These are phyloP conservation scores for Danio choprae DNA, from an alignment of 2,797 vertebrate species.

Conservation along the genomic window DNA sequence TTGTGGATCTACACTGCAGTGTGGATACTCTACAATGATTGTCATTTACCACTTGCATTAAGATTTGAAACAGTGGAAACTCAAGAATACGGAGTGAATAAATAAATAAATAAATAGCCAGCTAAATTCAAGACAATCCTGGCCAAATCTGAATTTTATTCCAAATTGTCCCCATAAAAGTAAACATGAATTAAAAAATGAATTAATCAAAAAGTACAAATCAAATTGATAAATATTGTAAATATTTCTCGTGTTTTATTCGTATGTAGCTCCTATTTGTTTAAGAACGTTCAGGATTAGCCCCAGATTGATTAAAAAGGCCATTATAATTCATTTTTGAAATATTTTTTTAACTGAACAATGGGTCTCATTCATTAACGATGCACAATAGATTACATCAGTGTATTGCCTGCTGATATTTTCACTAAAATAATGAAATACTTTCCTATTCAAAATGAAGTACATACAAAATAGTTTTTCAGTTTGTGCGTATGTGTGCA, in stretches of 20 bases:
- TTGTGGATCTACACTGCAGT: not conserved
- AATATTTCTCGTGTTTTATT: not conserved
- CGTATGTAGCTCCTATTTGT: not conserved
- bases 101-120: not conserved
- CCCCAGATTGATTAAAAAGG: not conserved
- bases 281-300: not conserved
- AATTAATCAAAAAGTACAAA: not conserved
- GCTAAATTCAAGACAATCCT: too few relatives aligned
- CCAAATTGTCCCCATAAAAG: too few relatives aligned
- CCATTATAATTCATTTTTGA: not conserved
- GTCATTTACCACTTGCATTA: constrained; percentile 28
- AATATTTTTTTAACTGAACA: too few relatives aligned
- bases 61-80: not conserved
- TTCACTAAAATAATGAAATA: too few relatives aligned
- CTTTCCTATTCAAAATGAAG: too few relatives aligned
- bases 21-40: constrained; percentile 25
- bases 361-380: too few relatives aligned
- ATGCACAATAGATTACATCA: too few relatives aligned
- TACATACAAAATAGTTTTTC: too few relatives aligned
- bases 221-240: too few relatives aligned
- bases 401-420: too few relatives aligned
- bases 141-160: too few relatives aligned
- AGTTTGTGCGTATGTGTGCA: too few relatives aligned
- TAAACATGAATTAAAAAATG: not conserved
- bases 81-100: not conserved